Evolutionary conservation across 2,113 vertebrate species (phyloP).

Genomic region (Tinamus guttatus): DNA sequence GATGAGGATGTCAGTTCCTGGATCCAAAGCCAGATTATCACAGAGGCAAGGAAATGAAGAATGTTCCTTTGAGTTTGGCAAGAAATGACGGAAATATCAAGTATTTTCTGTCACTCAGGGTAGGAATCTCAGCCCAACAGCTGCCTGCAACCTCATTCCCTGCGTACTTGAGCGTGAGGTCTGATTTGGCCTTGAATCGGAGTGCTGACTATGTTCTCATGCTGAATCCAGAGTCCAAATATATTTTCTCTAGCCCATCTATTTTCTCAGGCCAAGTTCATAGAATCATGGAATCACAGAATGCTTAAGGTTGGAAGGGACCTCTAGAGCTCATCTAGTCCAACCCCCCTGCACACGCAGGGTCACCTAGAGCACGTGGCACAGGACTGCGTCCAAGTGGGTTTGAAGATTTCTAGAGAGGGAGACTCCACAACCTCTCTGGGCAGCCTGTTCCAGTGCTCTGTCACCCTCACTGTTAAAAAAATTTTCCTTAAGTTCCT

Average conservation of each 20-base stretch:
- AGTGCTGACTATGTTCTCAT: constrained; percentile 18
- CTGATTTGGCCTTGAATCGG: constrained; percentile 33
- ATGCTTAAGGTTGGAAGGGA: no score
- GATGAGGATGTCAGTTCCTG: not conserved
- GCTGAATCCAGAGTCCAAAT: constrained; percentile 36
- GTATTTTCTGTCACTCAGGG: not conserved
- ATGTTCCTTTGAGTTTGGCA: not conserved
- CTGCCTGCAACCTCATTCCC: constrained; percentile 29
- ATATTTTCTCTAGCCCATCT: constrained; percentile 15
- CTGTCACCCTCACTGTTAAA: no score
- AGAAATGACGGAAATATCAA: not conserved
- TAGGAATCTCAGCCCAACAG: not conserved
- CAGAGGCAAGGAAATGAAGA: not conserved
- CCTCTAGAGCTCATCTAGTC: no score
- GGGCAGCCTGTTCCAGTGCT: no score
- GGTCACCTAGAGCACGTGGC: no score
- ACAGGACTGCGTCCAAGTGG: no score
- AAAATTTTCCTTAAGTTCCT: no score
- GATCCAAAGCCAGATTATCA: not conserved
- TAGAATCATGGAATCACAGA: no score
- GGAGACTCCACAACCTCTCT: no score
- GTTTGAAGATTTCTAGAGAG: no score
- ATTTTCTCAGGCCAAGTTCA: constrained; percentile 54
- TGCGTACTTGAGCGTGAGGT: not conserved
- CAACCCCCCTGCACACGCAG: no score